Percentiles rank a stretch among this genome's conserved stretches.
Conservation (phyloP, 2,888 invertebrate genomes). For the Lingula anatina region DNA sequence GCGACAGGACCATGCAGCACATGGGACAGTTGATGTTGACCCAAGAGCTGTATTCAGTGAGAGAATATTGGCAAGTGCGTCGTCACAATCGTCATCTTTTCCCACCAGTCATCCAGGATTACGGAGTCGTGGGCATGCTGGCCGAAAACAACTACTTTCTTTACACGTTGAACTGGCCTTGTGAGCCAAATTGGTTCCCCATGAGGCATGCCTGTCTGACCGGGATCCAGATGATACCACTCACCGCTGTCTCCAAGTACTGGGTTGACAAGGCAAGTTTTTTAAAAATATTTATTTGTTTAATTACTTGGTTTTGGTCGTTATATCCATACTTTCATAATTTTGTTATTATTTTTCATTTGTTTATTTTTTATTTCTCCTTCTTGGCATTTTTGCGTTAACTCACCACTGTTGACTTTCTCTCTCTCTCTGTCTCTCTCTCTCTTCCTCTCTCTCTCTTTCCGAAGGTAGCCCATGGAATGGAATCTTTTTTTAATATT, state of each 20-base stretch:
- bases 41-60: conserved; percentile 28
- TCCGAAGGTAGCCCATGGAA: too few relatives aligned
- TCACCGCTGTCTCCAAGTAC: conserved; percentile 27
- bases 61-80: conserved; percentile 34
- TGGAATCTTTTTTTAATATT: too few relatives aligned
- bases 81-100: conserved; percentile 24
- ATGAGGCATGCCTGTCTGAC: conserved; percentile 34
- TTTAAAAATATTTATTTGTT: too few relatives aligned
- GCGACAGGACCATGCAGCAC: conserved; percentile 18
- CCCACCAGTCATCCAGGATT: conserved; percentile 25
- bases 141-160: conserved; percentile 28
- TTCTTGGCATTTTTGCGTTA: too few relatives aligned
- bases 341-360: too few relatives aligned
- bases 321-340: too few relatives aligned
- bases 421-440: too few relatives aligned
- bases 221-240: conserved; percentile 34
- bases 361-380: too few relatives aligned
- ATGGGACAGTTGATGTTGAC: conserved; percentile 28
- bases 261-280: conserved; percentile 29
- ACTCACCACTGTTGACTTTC: too few relatives aligned
- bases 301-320: too few relatives aligned
- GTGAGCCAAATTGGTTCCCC: conserved; percentile 30
- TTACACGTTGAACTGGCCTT: conserved; percentile 36
- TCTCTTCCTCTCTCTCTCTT: too few relatives aligned
- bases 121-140: conserved; percentile 27